phyloP scores from a whole-genome alignment of 2,888 invertebrate species.

The Eristalis arbustorum region DNA sequence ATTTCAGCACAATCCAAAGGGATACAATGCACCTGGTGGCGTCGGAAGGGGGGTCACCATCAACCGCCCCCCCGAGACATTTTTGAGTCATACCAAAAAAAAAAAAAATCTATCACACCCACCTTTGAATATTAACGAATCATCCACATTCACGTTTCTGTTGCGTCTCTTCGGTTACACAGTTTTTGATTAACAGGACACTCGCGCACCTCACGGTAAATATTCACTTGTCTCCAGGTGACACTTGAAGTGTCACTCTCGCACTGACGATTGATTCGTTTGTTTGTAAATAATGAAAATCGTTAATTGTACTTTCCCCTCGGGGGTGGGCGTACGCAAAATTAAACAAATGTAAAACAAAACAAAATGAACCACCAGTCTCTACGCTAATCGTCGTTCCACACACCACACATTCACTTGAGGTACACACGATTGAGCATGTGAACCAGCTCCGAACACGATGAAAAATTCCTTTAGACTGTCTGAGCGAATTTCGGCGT shows the following conservation, averaged over 20 bases:
- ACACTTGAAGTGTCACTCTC: neutral
- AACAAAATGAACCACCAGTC: constrained; percentile 10
- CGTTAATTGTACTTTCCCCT: constrained; percentile 6
- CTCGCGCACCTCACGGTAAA: neutral
- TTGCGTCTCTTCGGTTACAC: neutral
- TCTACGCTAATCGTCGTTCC: neutral
- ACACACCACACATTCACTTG: neutral
- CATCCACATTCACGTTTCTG: neutral
- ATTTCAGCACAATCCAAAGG: too few species aligned
- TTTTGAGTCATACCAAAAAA: neutral
- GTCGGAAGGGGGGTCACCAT: too few species aligned
- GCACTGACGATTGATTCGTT: neutral
- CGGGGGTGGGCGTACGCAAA: too few species aligned
- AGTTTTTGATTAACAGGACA: neutral
- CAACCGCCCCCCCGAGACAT: constrained; percentile 46
- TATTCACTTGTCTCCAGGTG: neutral
- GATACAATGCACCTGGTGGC: too few species aligned
- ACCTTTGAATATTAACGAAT: neutral
- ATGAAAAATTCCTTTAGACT: constrained; percentile 67
- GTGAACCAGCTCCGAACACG: constrained; percentile 48
- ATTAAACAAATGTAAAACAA: neutral
- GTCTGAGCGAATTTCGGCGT: constrained; percentile 64
- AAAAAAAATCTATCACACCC: neutral
- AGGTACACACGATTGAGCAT: neutral
- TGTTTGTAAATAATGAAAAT: neutral